These are phyloP conservation scores for Apodemia zela DNA, from an alignment of 2,888 invertebrate genomes.

Conservation along the genomic window DNA sequence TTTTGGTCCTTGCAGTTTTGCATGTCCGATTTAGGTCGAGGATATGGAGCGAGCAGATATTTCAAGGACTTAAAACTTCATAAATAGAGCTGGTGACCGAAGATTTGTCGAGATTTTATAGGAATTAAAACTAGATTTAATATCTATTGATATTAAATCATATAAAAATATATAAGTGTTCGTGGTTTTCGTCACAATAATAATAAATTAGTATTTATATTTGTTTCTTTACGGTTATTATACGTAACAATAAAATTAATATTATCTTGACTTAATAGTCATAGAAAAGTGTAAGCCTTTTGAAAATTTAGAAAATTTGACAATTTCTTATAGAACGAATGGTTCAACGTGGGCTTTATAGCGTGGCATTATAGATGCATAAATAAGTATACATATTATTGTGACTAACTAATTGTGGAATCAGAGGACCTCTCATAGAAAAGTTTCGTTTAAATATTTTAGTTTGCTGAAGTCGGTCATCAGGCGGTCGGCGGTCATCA, in stretches of 20 bases:
- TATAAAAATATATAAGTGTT: neutral
- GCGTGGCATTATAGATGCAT: too few relatives aligned
- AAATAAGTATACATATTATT: too few relatives aligned
- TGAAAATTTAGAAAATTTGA: too few relatives aligned
- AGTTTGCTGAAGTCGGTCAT: neutral
- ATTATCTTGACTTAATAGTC: too few relatives aligned
- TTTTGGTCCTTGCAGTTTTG: conserved; percentile 63
- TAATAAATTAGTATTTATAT: neutral
- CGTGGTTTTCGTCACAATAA: neutral
- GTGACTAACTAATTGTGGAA: too few relatives aligned
- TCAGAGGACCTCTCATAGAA: neutral
- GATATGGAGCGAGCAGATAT: conserved; percentile 49
- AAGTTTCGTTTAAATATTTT: neutral
- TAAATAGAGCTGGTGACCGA: conserved; percentile 8
- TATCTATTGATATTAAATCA: neutral
- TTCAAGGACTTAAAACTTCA: neutral
- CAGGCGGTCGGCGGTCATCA: conserved; percentile 3
- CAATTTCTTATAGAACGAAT: too few relatives aligned
- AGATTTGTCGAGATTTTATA: conserved; percentile 5
- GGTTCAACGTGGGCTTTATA: too few relatives aligned
- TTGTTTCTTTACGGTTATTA: too few relatives aligned
- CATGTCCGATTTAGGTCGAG: conserved; percentile 71
- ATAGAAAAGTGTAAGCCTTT: too few relatives aligned
- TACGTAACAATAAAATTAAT: too few relatives aligned
- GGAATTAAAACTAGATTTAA: neutral